Percentiles rank a stretch among this genome's conserved stretches.
Conservation (phyloP, 2,888 invertebrate species). For the Eutolmus rufibarbis region DNA sequence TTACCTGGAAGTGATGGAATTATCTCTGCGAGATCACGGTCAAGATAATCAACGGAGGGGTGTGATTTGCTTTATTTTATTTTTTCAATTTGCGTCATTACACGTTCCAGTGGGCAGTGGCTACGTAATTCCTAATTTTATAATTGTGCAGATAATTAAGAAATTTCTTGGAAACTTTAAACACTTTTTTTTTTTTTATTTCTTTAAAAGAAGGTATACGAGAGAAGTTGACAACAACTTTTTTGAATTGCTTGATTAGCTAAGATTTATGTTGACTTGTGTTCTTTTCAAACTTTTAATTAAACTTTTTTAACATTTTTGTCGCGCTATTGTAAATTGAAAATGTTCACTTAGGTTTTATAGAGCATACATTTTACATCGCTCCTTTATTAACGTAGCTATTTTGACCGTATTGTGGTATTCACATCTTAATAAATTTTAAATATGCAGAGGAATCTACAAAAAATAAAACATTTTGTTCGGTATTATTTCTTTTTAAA, state of each 20-base stretch:
- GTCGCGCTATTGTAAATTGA: background rate
- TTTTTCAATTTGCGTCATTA: background rate
- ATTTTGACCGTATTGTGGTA: no score
- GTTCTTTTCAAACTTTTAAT: background rate
- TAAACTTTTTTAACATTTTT: background rate
- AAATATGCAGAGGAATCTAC: no score
- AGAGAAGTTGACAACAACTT: background rate
- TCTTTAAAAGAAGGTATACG: background rate
- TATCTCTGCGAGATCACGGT: background rate
- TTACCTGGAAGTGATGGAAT: background rate
- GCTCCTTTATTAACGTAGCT: background rate
- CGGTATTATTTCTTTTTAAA: background rate
- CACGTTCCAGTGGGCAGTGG: background rate
- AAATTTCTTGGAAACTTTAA: background rate
- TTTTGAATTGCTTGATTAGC: background rate
- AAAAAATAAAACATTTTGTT: no score
- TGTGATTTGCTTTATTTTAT: background rate
- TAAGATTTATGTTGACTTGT: background rate
- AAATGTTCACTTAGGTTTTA: background rate
- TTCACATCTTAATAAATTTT: no score
- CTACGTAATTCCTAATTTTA: background rate
- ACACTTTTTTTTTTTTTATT: background rate
- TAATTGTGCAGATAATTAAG: background rate
- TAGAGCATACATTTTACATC: background rate
- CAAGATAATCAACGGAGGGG: background rate